phyloP scores from a whole-genome alignment of 1,140 invertebrate species.

The Dendroctonus ponderosae region DNA sequence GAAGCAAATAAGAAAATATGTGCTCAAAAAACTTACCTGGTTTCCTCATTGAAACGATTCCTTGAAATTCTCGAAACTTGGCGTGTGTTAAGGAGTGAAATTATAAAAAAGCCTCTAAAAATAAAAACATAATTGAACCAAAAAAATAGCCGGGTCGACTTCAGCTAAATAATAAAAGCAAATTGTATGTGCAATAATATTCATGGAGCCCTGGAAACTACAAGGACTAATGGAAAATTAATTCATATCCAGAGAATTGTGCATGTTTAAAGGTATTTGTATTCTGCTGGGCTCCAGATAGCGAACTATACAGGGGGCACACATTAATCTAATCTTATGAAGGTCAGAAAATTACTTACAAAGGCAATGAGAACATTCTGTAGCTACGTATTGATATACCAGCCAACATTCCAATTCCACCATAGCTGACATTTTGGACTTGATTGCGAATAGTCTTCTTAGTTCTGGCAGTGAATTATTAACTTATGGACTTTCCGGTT shows the following conservation, averaged over 20 bases:
- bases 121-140: neutral
- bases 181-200: too few relatives aligned
- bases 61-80: too few relatives aligned
- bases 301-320: neutral
- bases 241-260: neutral
- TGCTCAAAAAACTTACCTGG: too few relatives aligned
- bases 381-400: constrained; percentile 61
- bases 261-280: constrained; percentile 1
- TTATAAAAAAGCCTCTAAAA: too few relatives aligned
- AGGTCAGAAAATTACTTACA: constrained; percentile 53
- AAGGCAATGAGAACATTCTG: constrained; percentile 59
- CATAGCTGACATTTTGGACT: constrained; percentile 55
- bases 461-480: constrained; percentile 4
- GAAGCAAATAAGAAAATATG: too few relatives aligned
- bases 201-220: too few relatives aligned
- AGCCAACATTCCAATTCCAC: constrained; percentile 62
- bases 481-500: neutral
- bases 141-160: neutral
- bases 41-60: too few relatives aligned
- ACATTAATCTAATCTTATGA: neutral
- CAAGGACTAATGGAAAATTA: too few relatives aligned
- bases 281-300: neutral
- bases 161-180: too few relatives aligned
- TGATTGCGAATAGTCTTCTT: neutral
- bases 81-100: too few relatives aligned